A percentile compares a stretch with the other conserved stretches of the same genome.
These are phyloP conservation scores for Laticauda colubrina DNA, from an alignment of 2,113 vertebrate species.

Conservation along the genomic window DNA sequence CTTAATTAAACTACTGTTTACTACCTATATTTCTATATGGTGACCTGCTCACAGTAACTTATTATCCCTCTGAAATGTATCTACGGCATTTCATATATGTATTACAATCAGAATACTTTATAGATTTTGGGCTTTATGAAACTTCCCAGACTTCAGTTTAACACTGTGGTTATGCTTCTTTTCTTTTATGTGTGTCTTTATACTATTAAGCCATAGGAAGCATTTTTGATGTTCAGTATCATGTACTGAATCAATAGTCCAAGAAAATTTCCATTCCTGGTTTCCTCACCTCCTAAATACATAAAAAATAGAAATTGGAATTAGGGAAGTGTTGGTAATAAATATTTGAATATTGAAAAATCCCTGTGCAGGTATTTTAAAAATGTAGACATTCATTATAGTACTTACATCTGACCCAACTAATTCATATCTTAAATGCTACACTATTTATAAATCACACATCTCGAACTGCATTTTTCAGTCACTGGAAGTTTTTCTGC, in stretches of 20 bases:
- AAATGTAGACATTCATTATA: not conserved
- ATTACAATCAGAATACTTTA: slow-evolving; percentile 44
- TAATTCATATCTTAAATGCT: not conserved
- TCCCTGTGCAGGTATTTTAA: not conserved
- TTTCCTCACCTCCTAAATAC: not conserved
- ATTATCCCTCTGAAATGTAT: slow-evolving; percentile 34
- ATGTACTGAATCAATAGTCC: slow-evolving; percentile 13
- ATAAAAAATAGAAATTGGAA: not conserved
- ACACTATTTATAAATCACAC: not conserved
- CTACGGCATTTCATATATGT: slow-evolving; percentile 43
- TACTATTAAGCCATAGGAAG: slow-evolving; percentile 28
- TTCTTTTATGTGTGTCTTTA: slow-evolving; percentile 24
- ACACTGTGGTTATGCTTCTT: slow-evolving; percentile 35
- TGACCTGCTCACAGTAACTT: slow-evolving; percentile 33
- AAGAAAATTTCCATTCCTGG: slow-evolving; percentile 6
- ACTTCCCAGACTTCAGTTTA: slow-evolving; percentile 39
- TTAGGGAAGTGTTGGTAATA: not conserved
- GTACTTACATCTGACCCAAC: not conserved
- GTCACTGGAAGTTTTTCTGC: not conserved
- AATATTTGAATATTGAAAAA: not conserved
- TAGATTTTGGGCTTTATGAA: slow-evolving; percentile 46
- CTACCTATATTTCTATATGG: slow-evolving; percentile 18
- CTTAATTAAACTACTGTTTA: slow-evolving; percentile 22
- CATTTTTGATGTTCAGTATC: slow-evolving; percentile 36
- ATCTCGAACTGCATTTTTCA: not conserved